A percentile compares a stretch with the other conserved stretches of the same genome.
These are phyloP conservation scores for Penaeus vannamei DNA, from an alignment of 1,140 invertebrate genomes.

Conservation along the genomic window DNA sequence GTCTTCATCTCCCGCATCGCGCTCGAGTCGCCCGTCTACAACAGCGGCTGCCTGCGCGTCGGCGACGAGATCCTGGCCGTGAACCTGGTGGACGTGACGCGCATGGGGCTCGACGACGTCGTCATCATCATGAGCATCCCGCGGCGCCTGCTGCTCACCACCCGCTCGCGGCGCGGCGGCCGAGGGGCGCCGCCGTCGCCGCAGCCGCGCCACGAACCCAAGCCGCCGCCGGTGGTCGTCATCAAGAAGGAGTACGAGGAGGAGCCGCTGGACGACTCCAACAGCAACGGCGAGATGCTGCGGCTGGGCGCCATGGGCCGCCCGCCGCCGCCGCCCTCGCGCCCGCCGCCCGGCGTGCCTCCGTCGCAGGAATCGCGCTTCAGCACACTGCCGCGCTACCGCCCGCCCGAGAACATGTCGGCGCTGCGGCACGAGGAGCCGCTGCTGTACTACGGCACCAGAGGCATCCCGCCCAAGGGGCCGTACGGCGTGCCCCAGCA, in stretches of 20 bases:
- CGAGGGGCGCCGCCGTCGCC: slow-evolving; percentile 76
- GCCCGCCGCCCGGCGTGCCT: slow-evolving; percentile 66
- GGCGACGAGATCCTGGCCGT: slow-evolving; percentile 99
- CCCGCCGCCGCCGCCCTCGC: slow-evolving; percentile 68
- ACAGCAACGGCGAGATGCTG: slow-evolving; percentile 69
- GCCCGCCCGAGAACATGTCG: slow-evolving; percentile 62
- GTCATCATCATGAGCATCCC: slow-evolving; percentile 99
- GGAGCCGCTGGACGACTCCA: slow-evolving; percentile 85
- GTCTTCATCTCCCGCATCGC: slow-evolving; percentile 99
- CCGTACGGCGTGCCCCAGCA: slow-evolving; percentile 64
- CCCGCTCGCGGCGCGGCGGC: slow-evolving; percentile 75
- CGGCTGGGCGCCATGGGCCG: slow-evolving; percentile 61
- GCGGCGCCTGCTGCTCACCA: slow-evolving; percentile 91
- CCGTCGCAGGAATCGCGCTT: slow-evolving; percentile 62
- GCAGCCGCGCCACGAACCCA: slow-evolving; percentile 82
- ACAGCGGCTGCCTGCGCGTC: slow-evolving; percentile 93
- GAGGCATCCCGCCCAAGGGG: slow-evolving; percentile 69
- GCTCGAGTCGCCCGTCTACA: slow-evolving; percentile 95
- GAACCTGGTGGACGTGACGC: slow-evolving; percentile 96
- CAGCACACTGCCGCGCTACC: slow-evolving; percentile 67
- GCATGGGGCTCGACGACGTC: slow-evolving; percentile 98
- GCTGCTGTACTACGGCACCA: slow-evolving; percentile 87
- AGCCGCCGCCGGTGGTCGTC: slow-evolving; percentile 92
- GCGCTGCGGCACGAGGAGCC: slow-evolving; percentile 74
- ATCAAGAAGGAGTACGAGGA: slow-evolving; percentile 80